Evolutionary conservation across 1,140 invertebrate species (phyloP).

Genomic region (Charaxes varanes): DNA sequence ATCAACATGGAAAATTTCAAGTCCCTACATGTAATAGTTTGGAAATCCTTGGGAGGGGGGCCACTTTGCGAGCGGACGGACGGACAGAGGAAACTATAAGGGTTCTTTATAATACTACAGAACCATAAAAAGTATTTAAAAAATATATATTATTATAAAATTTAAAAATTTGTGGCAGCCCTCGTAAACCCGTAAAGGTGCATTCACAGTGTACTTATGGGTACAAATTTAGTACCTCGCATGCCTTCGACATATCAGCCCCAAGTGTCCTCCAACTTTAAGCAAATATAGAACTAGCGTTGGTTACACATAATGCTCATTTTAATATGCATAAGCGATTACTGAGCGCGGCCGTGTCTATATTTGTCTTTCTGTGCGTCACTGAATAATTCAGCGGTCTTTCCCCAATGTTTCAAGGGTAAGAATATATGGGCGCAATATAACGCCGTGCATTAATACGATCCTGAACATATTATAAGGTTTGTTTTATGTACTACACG

Average conservation of each 20-base stretch:
- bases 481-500: background rate
- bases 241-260: conserved; percentile 62
- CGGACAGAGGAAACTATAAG: too few species aligned
- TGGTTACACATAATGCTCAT: conserved; percentile 37
- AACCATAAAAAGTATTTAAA: too few species aligned
- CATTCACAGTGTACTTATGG: conserved; percentile 59
- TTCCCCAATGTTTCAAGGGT: conserved; percentile 68
- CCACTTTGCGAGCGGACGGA: too few species aligned
- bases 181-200: conserved; percentile 42
- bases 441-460: conserved; percentile 30
- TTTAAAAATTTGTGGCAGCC: conserved; percentile 8
- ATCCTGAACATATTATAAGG: conserved; percentile 2
- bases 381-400: conserved; percentile 72
- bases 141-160: background rate
- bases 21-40: too few species aligned
- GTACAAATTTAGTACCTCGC: conserved; percentile 58
- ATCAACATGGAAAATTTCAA: too few species aligned
- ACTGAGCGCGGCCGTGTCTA: conserved; percentile 48
- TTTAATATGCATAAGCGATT: conserved; percentile 44
- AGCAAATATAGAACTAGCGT: conserved; percentile 53
- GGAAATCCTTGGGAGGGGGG: too few species aligned
- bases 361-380: conserved; percentile 69
- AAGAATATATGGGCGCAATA: conserved; percentile 59
- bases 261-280: conserved; percentile 56
- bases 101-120: too few species aligned